Conservation (phyloP, 2,888 invertebrate genomes). For the Malachius bipustulatus region DNA sequence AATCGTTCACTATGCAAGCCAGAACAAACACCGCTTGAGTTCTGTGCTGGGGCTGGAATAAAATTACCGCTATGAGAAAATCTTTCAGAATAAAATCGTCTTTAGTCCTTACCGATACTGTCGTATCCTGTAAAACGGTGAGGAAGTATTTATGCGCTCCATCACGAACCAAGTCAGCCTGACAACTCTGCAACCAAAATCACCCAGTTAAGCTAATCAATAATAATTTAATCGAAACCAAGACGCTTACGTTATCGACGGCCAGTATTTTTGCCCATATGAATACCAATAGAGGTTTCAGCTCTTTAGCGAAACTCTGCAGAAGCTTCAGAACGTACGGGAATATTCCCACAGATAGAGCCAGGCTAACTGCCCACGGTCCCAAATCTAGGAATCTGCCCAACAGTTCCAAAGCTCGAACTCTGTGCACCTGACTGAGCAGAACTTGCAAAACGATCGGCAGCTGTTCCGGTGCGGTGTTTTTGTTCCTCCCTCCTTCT, state of each 20-base stretch:
- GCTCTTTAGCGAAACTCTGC: constrained; percentile 86
- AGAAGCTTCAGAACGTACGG: constrained; percentile 95
- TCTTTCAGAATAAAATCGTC: constrained; percentile 8
- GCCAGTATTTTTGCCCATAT: constrained; percentile 99
- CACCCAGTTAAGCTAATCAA: constrained; percentile 8
- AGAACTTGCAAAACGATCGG: constrained; percentile 91
- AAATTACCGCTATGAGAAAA: constrained; percentile 10
- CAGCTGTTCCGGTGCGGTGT: constrained; percentile 84
- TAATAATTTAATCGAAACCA: constrained; percentile 5
- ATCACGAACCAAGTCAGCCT: constrained; percentile 88
- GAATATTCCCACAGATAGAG: constrained; percentile 95
- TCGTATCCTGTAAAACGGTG: constrained; percentile 75
- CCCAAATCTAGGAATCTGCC: constrained; percentile 92
- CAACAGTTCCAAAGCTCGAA: constrained; percentile 86
- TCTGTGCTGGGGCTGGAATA: constrained; percentile 61
- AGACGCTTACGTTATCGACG: constrained; percentile 71
- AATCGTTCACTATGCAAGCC: constrained; percentile 84
- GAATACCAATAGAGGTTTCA: constrained; percentile 86
- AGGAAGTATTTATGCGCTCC: constrained; percentile 91
- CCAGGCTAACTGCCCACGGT: constrained; percentile 89
- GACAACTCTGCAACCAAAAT: constrained; percentile 62
- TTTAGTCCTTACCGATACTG: constrained; percentile 55
- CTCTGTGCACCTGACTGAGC: constrained; percentile 70
- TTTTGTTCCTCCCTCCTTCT: constrained; percentile 47
- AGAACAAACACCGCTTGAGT: constrained; percentile 92